Evolutionary conservation across 2,797 vertebrate genomes (phyloP), one percentile per base, ranked within the genome.

Genomic region (Microctenopoma steveboyesi): DNA sequence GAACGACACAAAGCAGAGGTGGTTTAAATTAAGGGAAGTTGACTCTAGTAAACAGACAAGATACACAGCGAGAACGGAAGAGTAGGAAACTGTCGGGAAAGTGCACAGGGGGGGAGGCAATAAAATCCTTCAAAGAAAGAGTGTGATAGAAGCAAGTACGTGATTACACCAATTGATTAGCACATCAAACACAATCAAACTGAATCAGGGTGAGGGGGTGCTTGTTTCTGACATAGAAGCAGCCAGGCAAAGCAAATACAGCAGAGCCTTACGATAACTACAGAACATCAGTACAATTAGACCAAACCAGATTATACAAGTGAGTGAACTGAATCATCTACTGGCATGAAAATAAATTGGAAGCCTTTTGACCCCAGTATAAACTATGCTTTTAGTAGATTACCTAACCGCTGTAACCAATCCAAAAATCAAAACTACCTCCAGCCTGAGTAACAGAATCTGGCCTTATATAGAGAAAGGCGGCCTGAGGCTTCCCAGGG

Each of bases 391-490:
- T 78, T 77, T 61, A 67, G 53, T 33, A 56, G 76, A 85, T 89
- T 90, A 87, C 54, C 78, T 83, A 88, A 91, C 76, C 63, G 65
- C 71, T 85, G 86, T 58, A 71, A 61, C 57, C 28, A 53, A 69
- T 86, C 85, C 88, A 90, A 82, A 85, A 67, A 57, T 71, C 22
- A 65, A 69, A 84, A 74, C 67, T 60, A 64, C 64, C 55, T 85
- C 56, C 81, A 75, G 75, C 62, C 50, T 33, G 70, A 74, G 78
- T 42, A 85, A 75, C 82, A 83, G 49, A 86, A 62, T 68, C 70
- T n/a, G 43, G 58, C 88, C 91, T 83, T 90, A 85, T 88, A 88
- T 86, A 90, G 89, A 90, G 72, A 86, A 46, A 75, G 53, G 49
- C 58, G 12, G 63, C 57, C 67, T 68, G 68, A 25, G 64, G 56